phyloP scores from a whole-genome alignment of 2,888 invertebrate species.

The Acrobasis suavella region DNA sequence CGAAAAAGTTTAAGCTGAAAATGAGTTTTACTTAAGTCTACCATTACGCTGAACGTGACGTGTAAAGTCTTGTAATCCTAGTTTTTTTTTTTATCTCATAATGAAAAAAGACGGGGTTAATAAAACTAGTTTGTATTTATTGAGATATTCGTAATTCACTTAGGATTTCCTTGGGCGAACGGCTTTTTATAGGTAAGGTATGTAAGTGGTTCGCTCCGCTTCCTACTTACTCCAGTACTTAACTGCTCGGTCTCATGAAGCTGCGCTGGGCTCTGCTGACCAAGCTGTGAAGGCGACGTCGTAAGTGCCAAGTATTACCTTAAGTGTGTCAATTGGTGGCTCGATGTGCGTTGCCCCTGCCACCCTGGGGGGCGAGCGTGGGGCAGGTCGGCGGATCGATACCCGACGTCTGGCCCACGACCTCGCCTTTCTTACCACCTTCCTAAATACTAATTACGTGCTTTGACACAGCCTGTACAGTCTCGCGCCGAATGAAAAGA shows the following conservation, averaged over 20 bases:
- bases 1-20: too few species aligned
- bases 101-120: too few species aligned
- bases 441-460: conserved; percentile 83
- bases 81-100: too few species aligned
- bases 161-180: background rate
- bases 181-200: background rate
- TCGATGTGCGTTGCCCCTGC: conserved; percentile 76
- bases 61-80: too few species aligned
- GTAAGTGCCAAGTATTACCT: conserved; percentile 76
- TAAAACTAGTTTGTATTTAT: too few species aligned
- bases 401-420: conserved; percentile 85
- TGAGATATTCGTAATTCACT: background rate
- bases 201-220: background rate
- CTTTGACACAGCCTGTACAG: conserved; percentile 79
- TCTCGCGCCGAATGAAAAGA: conserved; percentile 75
- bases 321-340: conserved; percentile 82
- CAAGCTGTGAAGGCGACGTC: conserved; percentile 57
- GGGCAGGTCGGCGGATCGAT: conserved; percentile 85
- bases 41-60: too few species aligned
- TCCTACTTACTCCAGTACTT: conserved; percentile 12
- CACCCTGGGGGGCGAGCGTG: conserved; percentile 65
- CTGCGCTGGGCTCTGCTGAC: conserved; percentile 38
- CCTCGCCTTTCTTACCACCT: conserved; percentile 82
- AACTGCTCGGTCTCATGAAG: conserved; percentile 12
- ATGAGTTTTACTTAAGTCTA: too few species aligned